Percentiles rank a stretch among this genome's conserved stretches.
Evolutionary conservation across 2,113 vertebrate genomes (phyloP).

Genomic region (Cebus imitator): DNA sequence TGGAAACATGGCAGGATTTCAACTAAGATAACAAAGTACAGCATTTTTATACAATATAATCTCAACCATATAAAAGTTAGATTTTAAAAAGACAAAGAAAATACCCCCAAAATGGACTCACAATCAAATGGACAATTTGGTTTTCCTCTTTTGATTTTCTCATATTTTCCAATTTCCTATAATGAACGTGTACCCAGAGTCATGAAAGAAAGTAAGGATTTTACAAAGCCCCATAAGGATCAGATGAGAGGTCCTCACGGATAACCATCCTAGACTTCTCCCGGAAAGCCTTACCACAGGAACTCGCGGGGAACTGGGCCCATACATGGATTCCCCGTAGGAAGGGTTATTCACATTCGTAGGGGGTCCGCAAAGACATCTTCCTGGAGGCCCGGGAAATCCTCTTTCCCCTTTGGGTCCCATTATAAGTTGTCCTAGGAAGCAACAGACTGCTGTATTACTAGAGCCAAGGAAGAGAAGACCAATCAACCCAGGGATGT

Average conservation of each 20-base stretch:
- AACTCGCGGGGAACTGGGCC: constrained; percentile 88
- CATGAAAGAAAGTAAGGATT: background rate
- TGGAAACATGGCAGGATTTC: background rate
- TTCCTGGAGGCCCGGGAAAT: constrained; percentile 91
- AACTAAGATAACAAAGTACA: background rate
- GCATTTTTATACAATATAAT: background rate
- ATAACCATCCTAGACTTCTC: background rate
- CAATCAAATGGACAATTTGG: background rate
- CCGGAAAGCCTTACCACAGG: constrained; percentile 87
- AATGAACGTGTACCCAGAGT: background rate
- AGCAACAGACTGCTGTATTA: constrained; percentile 53
- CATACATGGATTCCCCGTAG: constrained; percentile 84
- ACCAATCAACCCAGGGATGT: background rate
- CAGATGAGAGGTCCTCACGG: background rate
- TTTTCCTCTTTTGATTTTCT: background rate
- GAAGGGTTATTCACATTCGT: constrained; percentile 85
- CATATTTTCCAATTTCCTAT: background rate
- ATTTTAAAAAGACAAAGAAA: background rate
- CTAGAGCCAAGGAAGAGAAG: background rate
- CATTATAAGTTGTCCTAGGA: constrained; percentile 89
- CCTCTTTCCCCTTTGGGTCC: constrained; percentile 96
- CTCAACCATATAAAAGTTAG: background rate
- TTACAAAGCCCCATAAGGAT: background rate
- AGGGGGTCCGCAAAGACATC: constrained; percentile 90
- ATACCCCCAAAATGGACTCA: background rate